A percentile compares a stretch with the other conserved stretches of the same genome.
These are phyloP conservation scores for Psettodes erumei DNA, from an alignment of 2,113 vertebrate species.

Conservation along the genomic window DNA sequence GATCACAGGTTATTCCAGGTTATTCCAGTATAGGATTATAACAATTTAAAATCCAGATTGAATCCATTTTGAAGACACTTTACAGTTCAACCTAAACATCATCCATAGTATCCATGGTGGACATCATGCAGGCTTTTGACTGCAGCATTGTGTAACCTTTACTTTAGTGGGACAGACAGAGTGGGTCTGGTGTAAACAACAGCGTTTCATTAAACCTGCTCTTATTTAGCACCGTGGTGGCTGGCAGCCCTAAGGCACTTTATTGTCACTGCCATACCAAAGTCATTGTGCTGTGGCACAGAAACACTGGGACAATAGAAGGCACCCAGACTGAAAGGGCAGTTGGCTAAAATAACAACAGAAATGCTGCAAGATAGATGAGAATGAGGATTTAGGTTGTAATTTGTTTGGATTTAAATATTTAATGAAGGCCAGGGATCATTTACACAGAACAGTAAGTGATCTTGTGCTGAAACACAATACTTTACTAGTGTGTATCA, in stretches of 20 bases:
- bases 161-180: neutral
- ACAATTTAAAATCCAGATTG: neutral
- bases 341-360: conserved; percentile 6
- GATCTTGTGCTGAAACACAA: conserved; percentile 1
- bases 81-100: neutral
- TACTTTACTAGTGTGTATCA: neutral
- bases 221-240: conserved; percentile 24
- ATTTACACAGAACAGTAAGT: conserved; percentile 11
- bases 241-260: conserved; percentile 23
- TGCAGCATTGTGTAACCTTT: conserved; percentile 21
- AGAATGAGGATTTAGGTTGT: conserved; percentile 17
- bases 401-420: conserved; percentile 31
- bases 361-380: neutral
- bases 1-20: neutral
- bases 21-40: neutral
- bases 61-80: too few relatives aligned
- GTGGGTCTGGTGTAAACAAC: conserved; percentile 39
- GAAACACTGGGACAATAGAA: conserved; percentile 37
- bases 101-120: neutral
- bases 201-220: conserved; percentile 15
- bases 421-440: conserved; percentile 42
- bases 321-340: neutral
- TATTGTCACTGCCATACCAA: conserved; percentile 45
- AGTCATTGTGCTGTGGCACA: conserved; percentile 34
- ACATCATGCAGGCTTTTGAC: conserved; percentile 18